Conservation (phyloP, 1,140 invertebrate species). For the Holotrichia oblita region DNA sequence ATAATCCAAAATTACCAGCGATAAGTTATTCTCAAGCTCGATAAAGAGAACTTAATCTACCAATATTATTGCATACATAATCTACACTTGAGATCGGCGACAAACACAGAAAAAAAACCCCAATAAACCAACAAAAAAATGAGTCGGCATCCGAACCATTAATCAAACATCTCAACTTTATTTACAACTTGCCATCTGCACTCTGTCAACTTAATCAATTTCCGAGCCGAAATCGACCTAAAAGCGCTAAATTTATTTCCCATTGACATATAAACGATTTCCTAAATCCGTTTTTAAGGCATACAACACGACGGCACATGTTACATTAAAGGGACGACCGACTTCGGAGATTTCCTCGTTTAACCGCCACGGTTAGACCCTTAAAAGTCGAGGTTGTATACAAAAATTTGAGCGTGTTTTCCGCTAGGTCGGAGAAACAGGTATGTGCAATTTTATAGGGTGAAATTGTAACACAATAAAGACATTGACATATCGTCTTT, state of each 20-base stretch:
- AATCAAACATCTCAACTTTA: conserved; percentile 10
- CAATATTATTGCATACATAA: no score
- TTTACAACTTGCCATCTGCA: conserved; percentile 20
- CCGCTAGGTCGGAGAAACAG: no score
- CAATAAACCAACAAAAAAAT: conserved; percentile 2
- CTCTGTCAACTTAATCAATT: conserved; percentile 17
- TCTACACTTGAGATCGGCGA: no score
- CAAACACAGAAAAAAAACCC: background rate
- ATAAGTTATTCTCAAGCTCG: no score
- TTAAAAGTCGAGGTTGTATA: no score
- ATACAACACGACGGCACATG: background rate
- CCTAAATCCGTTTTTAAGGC: conserved; percentile 16
- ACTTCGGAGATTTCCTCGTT: background rate
- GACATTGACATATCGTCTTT: no score
- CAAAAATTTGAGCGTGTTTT: no score
- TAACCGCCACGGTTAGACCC: no score
- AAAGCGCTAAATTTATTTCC: conserved; percentile 1
- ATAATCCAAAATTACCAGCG: no score
- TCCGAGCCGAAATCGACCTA: background rate
- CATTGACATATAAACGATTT: conserved; percentile 5
- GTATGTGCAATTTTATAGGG: no score
- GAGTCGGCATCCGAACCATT: background rate
- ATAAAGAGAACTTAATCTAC: no score
- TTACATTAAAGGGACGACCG: background rate
- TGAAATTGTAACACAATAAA: no score